phyloP scores from a whole-genome alignment of 2,888 invertebrate species.

The Leistus spinibarbis region DNA sequence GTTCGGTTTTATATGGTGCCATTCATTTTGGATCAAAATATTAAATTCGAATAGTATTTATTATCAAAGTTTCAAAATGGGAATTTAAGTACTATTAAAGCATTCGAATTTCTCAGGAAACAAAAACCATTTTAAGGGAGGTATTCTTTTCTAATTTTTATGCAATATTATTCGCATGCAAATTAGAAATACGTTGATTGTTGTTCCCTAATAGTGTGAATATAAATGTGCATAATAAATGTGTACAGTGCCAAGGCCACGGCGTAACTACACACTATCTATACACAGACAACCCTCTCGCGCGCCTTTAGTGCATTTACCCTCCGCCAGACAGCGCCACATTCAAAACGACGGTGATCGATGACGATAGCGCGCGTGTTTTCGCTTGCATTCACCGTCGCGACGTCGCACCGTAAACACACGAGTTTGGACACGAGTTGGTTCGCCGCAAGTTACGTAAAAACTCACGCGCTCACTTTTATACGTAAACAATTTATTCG shows the following conservation, averaged over 20 bases:
- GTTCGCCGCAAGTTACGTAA: background rate
- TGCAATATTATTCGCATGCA: no score
- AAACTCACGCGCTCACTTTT: conserved; percentile 1
- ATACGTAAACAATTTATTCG: background rate
- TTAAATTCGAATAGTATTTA: no score
- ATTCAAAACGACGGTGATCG: conserved; percentile 16
- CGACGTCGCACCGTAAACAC: conserved; percentile 43
- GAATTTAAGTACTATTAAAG: no score
- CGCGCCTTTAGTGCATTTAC: background rate
- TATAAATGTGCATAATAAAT: background rate
- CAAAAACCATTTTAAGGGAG: no score
- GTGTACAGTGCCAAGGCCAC: conserved; percentile 28
- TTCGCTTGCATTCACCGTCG: conserved; percentile 46
- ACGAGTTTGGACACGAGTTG: background rate
- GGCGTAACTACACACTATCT: background rate
- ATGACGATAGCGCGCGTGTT: conserved; percentile 37
- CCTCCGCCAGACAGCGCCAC: conserved; percentile 11
- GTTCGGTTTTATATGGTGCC: no score
- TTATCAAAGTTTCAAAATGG: no score
- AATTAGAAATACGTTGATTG: no score
- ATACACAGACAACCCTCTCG: background rate
- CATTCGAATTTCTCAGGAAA: no score
- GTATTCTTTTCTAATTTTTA: no score
- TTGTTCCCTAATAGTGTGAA: no score
- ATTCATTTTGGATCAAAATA: no score